Conservation (phyloP, 1,140 invertebrate genomes). For the Gyrodactylus bullatarudis region DNA sequence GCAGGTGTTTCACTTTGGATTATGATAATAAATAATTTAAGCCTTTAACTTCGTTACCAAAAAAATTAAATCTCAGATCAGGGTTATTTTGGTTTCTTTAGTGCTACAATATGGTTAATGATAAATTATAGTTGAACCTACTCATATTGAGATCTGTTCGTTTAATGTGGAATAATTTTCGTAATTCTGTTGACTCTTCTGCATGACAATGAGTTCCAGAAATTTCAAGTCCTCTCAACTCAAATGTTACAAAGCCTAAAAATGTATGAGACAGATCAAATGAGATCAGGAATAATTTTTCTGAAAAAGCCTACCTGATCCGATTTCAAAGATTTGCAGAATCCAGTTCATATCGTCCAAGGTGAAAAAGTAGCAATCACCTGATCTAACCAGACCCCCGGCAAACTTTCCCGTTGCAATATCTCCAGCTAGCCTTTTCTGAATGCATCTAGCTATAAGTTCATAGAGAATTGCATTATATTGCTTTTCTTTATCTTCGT, state of each 20-base stretch:
- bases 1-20: no score
- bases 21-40: no score
- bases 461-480: constrained; percentile 99
- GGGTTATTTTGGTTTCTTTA: no score
- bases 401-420: constrained; percentile 40
- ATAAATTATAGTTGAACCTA: no score
- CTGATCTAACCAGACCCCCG: constrained; percentile 59
- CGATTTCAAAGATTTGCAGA: constrained; percentile 81
- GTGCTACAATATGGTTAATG: no score
- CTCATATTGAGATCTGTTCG: background rate
- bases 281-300: no score
- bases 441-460: constrained; percentile 69
- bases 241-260: constrained; percentile 88
- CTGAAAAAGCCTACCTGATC: no score
- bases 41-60: no score
- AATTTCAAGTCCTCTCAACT: constrained; percentile 78
- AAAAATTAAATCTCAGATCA: no score
- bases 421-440: constrained; percentile 76
- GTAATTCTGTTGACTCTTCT: background rate
- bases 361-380: constrained; percentile 79
- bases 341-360: constrained; percentile 88
- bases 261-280: no score
- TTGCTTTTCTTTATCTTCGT: constrained; percentile 23
- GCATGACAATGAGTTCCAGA: constrained; percentile 26
- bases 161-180: background rate